Conservation (phyloP, 2,113 vertebrate genomes). For the Otolemur garnettii region DNA sequence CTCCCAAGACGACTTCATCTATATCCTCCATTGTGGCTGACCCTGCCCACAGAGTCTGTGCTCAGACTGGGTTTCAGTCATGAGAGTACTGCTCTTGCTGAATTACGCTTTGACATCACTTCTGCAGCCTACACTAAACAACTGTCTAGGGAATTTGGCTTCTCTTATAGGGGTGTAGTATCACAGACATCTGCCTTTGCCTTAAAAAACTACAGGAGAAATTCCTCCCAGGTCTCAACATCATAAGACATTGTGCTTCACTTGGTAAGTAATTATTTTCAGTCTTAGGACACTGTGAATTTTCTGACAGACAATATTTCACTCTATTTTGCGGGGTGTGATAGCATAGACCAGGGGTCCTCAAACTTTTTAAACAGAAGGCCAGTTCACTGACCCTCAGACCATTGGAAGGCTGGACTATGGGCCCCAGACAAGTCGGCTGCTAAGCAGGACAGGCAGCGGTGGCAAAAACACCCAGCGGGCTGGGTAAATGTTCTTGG, state of each 20-base stretch:
- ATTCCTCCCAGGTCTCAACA: background rate
- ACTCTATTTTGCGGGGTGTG: constrained; percentile 23
- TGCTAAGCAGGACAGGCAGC: too few species aligned
- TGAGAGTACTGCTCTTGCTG: background rate
- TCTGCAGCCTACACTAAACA: background rate
- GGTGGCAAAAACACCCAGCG: too few species aligned
- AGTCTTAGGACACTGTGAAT: background rate
- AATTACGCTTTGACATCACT: constrained; percentile 25
- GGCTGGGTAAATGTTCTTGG: too few species aligned
- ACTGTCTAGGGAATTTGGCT: background rate
- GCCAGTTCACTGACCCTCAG: too few species aligned
- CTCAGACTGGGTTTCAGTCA: background rate
- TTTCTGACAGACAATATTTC: background rate
- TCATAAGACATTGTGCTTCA: background rate
- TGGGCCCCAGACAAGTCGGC: too few species aligned
- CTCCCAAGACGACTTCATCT: background rate
- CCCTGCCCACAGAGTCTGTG: background rate
- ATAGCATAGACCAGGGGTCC: background rate
- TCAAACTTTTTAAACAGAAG: too few species aligned
- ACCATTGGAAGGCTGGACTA: too few species aligned
- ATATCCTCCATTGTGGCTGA: background rate
- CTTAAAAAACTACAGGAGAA: constrained; percentile 7
- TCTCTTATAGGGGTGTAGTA: background rate
- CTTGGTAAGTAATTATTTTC: constrained; percentile 16
- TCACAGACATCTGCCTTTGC: background rate